A percentile compares a stretch with the other conserved stretches of the same genome.
Evolutionary conservation across 2,797 vertebrate species (phyloP).

Genomic region (Gastrophryne carolinensis): DNA sequence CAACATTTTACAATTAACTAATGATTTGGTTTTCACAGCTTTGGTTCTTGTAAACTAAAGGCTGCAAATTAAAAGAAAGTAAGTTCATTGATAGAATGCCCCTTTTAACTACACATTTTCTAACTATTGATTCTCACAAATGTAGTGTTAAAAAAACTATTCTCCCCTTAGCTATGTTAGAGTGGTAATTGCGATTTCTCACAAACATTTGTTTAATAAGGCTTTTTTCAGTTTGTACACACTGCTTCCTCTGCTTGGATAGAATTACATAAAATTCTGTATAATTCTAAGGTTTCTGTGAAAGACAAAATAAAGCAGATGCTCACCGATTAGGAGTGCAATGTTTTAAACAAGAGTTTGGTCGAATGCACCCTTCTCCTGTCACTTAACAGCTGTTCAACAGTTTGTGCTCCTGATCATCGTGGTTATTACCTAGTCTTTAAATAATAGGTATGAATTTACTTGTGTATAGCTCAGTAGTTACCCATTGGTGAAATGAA

Average conservation of each 20-base stretch:
- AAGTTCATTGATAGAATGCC: neutral
- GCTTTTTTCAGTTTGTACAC: constrained; percentile 60
- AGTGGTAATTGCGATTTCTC: constrained; percentile 58
- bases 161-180: constrained; percentile 39
- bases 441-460: constrained; percentile 48
- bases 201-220: constrained; percentile 58
- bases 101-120: constrained; percentile 50
- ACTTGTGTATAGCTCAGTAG: neutral
- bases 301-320: constrained; percentile 63
- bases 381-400: constrained; percentile 64
- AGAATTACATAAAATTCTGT: constrained; percentile 55
- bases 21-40: neutral
- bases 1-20: neutral
- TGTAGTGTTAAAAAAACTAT: constrained; percentile 46
- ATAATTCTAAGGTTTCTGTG: constrained; percentile 54
- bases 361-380: constrained; percentile 59
- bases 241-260: constrained; percentile 58
- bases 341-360: constrained; percentile 64
- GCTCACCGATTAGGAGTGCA: constrained; percentile 60
- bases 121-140: constrained; percentile 57
- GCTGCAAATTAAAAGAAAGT: neutral
- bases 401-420: constrained; percentile 57
- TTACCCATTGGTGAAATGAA: too few relatives aligned
- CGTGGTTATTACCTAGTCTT: constrained; percentile 43
- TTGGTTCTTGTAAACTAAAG: too few relatives aligned